A percentile compares a stretch with the other conserved stretches of the same genome.
phyloP scores from a whole-genome alignment of 2,113 vertebrate genomes.

The Xyliphius kryptos region DNA sequence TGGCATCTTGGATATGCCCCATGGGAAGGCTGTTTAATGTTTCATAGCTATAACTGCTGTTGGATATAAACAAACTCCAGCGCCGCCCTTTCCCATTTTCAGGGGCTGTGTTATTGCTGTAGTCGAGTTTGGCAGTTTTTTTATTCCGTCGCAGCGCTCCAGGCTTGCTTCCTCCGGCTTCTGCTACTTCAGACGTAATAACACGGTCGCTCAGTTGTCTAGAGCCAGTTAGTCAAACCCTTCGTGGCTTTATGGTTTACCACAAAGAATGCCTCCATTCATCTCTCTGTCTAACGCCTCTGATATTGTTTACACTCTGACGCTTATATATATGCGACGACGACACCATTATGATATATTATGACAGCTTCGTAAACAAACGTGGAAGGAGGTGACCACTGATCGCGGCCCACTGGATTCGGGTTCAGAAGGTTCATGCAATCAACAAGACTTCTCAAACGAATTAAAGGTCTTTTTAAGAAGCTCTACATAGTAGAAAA shows the following conservation, averaged over 20 bases:
- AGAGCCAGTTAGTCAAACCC: conserved; percentile 43
- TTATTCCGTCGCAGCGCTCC: conserved; percentile 1
- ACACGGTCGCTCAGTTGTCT: conserved; percentile 52
- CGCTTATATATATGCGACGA: conserved; percentile 8
- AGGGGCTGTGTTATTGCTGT: conserved; percentile 46
- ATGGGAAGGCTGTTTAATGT: conserved; percentile 22
- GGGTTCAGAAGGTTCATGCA: too few species aligned
- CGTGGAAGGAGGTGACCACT: neutral
- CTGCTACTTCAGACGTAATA: conserved; percentile 58
- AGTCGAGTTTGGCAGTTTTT: conserved; percentile 23
- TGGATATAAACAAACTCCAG: conserved; percentile 48
- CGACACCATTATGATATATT: conserved; percentile 7
- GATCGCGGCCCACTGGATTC: too few species aligned
- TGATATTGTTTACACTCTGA: conserved; percentile 36
- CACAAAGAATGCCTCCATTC: conserved; percentile 39
- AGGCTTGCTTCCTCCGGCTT: conserved; percentile 49
- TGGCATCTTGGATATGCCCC: conserved; percentile 19
- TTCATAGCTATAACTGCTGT: conserved; percentile 32
- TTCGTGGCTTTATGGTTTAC: conserved; percentile 40
- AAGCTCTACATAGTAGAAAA: too few species aligned
- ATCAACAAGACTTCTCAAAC: too few species aligned
- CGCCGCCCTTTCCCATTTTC: conserved; percentile 21
- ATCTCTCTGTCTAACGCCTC: conserved; percentile 36
- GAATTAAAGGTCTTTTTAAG: too few species aligned
- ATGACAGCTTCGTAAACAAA: conserved; percentile 26